phyloP scores from a whole-genome alignment of 2,797 vertebrate genomes.

The Hipposideros larvatus region DNA sequence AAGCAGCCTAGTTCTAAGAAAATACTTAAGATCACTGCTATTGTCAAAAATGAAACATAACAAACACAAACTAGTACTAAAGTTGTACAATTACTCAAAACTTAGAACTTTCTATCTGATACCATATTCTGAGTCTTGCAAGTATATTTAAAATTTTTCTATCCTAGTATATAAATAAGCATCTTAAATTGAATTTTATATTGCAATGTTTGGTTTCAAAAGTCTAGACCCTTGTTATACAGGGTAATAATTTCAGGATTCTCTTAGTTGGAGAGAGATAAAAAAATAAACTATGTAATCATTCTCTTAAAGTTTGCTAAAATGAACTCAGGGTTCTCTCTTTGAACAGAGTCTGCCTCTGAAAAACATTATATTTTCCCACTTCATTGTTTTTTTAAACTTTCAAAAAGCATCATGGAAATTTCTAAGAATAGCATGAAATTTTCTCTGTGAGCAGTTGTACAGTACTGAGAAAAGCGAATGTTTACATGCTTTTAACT shows the following conservation, averaged over 20 bases:
- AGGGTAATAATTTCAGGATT: background rate
- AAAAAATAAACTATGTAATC: background rate
- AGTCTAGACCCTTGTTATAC: background rate
- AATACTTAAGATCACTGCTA: background rate
- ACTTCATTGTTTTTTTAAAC: constrained; percentile 37
- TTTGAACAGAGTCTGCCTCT: background rate
- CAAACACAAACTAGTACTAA: background rate
- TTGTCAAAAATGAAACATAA: constrained; percentile 26
- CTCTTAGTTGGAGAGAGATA: background rate
- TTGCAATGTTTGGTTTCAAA: background rate
- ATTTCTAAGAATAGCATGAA: constrained; percentile 25
- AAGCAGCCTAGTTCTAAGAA: background rate
- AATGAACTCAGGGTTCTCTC: background rate
- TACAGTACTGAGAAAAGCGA: background rate
- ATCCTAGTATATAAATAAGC: background rate
- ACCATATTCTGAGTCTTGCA: background rate
- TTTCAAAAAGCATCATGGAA: background rate
- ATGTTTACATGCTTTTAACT: constrained; percentile 23
- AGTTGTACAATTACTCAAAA: background rate
- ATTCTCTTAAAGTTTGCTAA: background rate
- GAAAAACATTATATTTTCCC: constrained; percentile 8
- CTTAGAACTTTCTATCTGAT: background rate
- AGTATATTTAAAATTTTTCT: background rate
- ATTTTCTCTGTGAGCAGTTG: constrained; percentile 54
- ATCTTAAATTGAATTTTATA: constrained; percentile 31